Conservation (phyloP, 2,888 invertebrate species). For the Eupithecia dodoneata region DNA sequence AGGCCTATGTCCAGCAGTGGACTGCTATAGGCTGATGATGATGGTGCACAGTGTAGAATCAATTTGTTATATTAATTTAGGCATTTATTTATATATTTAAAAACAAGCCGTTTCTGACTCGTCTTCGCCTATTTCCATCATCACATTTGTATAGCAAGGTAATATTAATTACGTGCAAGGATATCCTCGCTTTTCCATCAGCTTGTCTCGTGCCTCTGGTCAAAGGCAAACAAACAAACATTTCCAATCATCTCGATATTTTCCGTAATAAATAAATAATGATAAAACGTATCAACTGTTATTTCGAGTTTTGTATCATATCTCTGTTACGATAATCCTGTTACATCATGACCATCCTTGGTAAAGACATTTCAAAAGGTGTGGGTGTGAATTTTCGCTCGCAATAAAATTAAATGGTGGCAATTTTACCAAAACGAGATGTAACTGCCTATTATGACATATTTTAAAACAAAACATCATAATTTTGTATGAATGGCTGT, state of each 20-base stretch:
- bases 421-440: slow-evolving; percentile 31
- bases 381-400: slow-evolving; percentile 29
- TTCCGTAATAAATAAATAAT: too few species aligned
- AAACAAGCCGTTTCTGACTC: neutral
- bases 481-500: slow-evolving; percentile 9
- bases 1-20: too few species aligned
- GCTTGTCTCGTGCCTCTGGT: too few species aligned
- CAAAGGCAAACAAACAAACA: too few species aligned
- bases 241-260: too few species aligned
- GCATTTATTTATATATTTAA: neutral
- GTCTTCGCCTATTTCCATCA: neutral
- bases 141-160: too few species aligned
- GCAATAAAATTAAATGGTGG: slow-evolving; percentile 32
- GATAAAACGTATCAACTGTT: neutral
- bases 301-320: neutral
- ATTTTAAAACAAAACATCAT: slow-evolving; percentile 13
- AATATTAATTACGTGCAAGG: too few species aligned
- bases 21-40: too few species aligned
- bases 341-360: slow-evolving; percentile 6
- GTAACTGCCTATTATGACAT: slow-evolving; percentile 23
- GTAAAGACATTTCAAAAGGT: slow-evolving; percentile 23
- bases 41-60: too few species aligned
- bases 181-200: too few species aligned
- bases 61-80: too few species aligned
- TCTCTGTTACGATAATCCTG: neutral